These are phyloP conservation scores for Protonibea diacanthus DNA, from an alignment of 2,797 vertebrate species.

Conservation along the genomic window DNA sequence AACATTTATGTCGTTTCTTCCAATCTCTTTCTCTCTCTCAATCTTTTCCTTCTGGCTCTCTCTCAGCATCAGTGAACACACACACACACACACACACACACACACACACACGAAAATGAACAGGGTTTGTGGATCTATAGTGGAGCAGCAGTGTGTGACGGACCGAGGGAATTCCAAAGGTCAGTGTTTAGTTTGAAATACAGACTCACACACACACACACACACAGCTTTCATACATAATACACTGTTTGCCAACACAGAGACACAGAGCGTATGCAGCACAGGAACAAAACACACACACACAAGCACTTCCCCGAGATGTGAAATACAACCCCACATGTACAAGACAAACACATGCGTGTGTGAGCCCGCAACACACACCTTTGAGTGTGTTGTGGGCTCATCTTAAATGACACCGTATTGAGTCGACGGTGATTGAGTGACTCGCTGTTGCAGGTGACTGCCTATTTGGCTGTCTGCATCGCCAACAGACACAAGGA, in stretches of 20 bases:
- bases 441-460: constrained; percentile 67
- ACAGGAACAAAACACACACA: not conserved
- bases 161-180: constrained; percentile 63
- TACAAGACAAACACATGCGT: not conserved
- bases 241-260: constrained; percentile 17
- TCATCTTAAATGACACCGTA: constrained; percentile 49
- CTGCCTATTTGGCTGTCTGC: constrained; percentile 60
- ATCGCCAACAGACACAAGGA: constrained; percentile 43
- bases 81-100: not conserved
- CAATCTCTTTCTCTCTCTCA: not conserved
- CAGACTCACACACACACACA: constrained; percentile 18
- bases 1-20: constrained; percentile 43
- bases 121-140: constrained; percentile 13
- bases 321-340: constrained; percentile 6
- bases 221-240: constrained; percentile 8
- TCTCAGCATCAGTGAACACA: not conserved
- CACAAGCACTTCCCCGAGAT: not conserved
- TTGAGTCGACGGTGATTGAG: constrained; percentile 57
- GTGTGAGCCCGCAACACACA: not conserved
- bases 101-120: constrained; percentile 1
- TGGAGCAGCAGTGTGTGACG: constrained; percentile 25
- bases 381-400: constrained; percentile 29
- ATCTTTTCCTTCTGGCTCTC: not conserved
- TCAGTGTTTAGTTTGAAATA: constrained; percentile 50
- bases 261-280: constrained; percentile 18